A percentile compares a stretch with the other conserved stretches of the same genome.
These are phyloP conservation scores for Catharus fuscescens DNA, from an alignment of 2,113 vertebrate genomes.

Conservation along the genomic window DNA sequence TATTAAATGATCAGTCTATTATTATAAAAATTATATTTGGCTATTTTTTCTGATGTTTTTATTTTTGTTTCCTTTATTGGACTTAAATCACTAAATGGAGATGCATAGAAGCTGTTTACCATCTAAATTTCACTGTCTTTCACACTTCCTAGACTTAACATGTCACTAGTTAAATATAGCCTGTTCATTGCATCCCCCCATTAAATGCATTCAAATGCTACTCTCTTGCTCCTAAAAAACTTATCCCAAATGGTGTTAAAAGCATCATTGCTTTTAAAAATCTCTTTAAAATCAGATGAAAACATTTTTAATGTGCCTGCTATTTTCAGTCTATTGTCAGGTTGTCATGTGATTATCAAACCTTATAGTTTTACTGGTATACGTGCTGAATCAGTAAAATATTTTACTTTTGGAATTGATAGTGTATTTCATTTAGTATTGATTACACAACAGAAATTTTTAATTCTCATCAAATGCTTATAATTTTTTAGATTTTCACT, in stretches of 20 bases:
- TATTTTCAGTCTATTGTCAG: conserved; percentile 33
- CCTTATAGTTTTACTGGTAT: not conserved
- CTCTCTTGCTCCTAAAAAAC: conserved; percentile 11
- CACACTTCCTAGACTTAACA: not conserved
- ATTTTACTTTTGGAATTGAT: not conserved
- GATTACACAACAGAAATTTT: not conserved
- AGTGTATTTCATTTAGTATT: not conserved
- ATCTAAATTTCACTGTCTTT: not conserved
- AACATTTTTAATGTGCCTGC: conserved; percentile 1
- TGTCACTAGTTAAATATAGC: not conserved
- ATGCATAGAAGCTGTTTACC: not conserved
- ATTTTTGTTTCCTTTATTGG: not conserved
- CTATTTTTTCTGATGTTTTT: not conserved
- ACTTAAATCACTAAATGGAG: not conserved
- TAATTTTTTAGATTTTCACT: not conserved
- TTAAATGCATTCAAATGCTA: conserved; percentile 12
- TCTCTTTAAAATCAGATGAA: conserved; percentile 35
- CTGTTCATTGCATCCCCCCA: not conserved
- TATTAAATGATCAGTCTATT: not conserved
- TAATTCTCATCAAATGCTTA: conserved; percentile 7
- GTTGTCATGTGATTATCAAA: not conserved
- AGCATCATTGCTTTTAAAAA: not conserved
- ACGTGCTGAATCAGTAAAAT: not conserved
- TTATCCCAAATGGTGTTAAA: not conserved
- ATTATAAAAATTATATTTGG: not conserved